Base-by-base conservation (phyloP, 2,797 vertebrate genomes). In the Gouania willdenowi region DNA sequence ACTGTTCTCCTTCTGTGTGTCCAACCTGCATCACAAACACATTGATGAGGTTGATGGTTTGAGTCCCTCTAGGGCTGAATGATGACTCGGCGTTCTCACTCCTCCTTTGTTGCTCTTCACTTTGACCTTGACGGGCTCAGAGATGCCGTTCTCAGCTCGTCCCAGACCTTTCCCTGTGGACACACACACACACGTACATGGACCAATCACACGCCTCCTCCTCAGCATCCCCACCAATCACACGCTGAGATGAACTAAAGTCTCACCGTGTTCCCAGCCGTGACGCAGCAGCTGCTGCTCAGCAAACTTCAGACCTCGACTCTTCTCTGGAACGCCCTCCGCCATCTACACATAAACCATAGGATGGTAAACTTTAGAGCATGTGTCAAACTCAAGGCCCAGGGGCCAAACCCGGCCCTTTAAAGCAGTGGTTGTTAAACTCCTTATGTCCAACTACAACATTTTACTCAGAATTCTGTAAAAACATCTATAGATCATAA, bases 51-150 rank as follows among this genome's bases (percentile, higher is more conserved):
- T n/a, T n/a, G n/a, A n/a, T n/a, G n/a, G n/a, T n/a, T n/a, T n/a
- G n/a, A n/a, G n/a, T n/a, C n/a, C n/a, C n/a, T n/a, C n/a, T n/a
- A n/a, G n/a, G n/a, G n/a, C n/a, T 13, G 13, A 14, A 13, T 14
- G 3, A 13, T 13, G 14, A 14, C 2, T 14, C 13, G 14, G 14
- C 14, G 13, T 13, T 75, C 91, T 91, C 67, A 94, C 92, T 82
- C 94, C 94, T 32, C 90, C 84, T 52, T 89, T 92, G 73, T 83
- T 91, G 23, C 90, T 92, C 68, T 98, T 98, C 37, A 95, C 82
- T 68, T 91, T 92, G 59, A 95, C 91, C 65, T 87, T 91, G 72
- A 97, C 86, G 26, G 94, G 89, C 42, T 93, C 88, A 0, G 87
- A 75, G 14, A 95, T 93, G 33, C 95, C 95, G 14, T 93, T 88